These are phyloP conservation scores for Amphipoea oculea DNA, from an alignment of 2,888 invertebrate genomes.

Conservation along the genomic window DNA sequence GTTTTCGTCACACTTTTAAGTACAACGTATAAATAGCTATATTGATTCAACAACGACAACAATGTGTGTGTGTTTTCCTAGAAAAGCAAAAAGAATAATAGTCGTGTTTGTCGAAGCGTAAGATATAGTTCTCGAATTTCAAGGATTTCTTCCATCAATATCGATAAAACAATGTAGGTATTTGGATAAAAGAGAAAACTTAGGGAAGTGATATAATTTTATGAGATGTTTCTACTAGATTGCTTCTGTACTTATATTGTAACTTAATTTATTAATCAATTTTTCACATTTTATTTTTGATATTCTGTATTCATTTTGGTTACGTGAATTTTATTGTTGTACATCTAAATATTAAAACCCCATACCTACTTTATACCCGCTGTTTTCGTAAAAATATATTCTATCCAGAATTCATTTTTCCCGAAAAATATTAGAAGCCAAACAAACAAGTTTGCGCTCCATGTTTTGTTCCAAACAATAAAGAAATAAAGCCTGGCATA, in stretches of 20 bases:
- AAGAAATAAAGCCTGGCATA: constrained; percentile 68
- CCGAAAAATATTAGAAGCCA: constrained; percentile 57
- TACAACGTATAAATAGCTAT: constrained; percentile 23
- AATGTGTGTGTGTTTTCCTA: constrained; percentile 77
- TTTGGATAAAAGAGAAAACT: constrained; percentile 27
- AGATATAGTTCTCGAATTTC: constrained; percentile 76
- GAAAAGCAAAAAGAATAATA: constrained; percentile 73
- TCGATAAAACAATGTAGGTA: constrained; percentile 67
- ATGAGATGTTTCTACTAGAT: not conserved
- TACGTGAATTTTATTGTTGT: constrained; percentile 5
- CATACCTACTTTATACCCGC: constrained; percentile 19
- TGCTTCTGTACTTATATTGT: constrained; percentile 18
- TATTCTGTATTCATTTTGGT: not conserved
- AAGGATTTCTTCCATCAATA: constrained; percentile 72
- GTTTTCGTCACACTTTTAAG: constrained; percentile 36
- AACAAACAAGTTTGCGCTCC: constrained; percentile 65
- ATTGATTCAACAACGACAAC: constrained; percentile 64
- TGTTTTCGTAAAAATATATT: constrained; percentile 44
- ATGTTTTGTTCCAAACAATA: constrained; percentile 67
- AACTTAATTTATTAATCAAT: not conserved
- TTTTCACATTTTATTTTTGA: not conserved
- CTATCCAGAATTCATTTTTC: constrained; percentile 48
- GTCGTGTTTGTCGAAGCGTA: constrained; percentile 79
- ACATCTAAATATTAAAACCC: constrained; percentile 5
- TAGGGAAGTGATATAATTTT: constrained; percentile 10